Evolutionary conservation across 2,888 invertebrate genomes (phyloP), one percentile per base, ranked within the genome.

Genomic region (Brachyptera putata): DNA sequence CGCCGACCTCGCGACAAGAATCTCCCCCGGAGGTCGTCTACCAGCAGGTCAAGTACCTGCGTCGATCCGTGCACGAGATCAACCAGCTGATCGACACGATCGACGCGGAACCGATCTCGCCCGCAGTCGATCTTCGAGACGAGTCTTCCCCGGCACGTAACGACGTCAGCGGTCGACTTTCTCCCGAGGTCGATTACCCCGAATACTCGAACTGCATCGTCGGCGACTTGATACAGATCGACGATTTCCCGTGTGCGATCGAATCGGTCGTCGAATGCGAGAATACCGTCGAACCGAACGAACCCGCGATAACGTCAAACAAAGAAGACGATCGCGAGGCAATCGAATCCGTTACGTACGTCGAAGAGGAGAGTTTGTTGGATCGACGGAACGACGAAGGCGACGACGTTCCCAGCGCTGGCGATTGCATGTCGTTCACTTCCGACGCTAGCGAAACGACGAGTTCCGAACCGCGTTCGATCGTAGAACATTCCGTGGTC

Each of bases 11-110:
- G 30, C 30, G 30, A 7, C 30, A 7, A 30, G 30, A 30, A 11
- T 7, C 30, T 30, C 30, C 30, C 13, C 53, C 53, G 16, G 53
- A 77, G 1, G 80, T 80, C 57, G 83, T 89, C 0, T 89, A 89
- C 68, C 87, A 87, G 66, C 83, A 89, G 78, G 88, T 89, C 0
- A 88, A 88, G 67, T 84, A 87, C 70, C 86, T 88, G 67, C 79
- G 84, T 39, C 79, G 85, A 66, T 87, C 86, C 21, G 84, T 89
- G 39, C 84, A 86, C 46, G 88, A 89, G 73, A 86, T 89, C 0
- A 89, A 89, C 70, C 84, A 80, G 21, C 67, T 83, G 58, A 67
- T 83, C 4, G 72, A 73, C 30, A 30, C 30, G 30, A n/a, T n/a
- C n/a, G n/a, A n/a, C 16, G 41, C 16, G 5, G 41, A 41, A 7